Percentiles rank a stretch among this genome's conserved stretches.
phyloP scores from a whole-genome alignment of 2,113 vertebrate genomes.

The Apodemus speciosus region DNA sequence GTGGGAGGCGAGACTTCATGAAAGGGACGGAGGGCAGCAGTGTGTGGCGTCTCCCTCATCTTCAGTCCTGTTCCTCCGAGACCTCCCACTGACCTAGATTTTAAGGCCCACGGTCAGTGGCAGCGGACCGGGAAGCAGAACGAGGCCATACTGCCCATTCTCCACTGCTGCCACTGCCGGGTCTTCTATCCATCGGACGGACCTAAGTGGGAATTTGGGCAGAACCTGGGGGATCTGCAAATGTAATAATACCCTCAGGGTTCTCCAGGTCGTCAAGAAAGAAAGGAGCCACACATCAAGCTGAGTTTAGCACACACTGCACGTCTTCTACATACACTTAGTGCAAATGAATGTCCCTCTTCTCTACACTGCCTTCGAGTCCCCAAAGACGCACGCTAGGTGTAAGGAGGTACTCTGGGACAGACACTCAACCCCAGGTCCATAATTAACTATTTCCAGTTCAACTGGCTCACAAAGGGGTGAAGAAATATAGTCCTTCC shows the following conservation, averaged over 20 bases:
- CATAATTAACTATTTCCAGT: slow-evolving; percentile 43
- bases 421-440: background rate
- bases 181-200: slow-evolving; percentile 10
- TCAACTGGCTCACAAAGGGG: background rate
- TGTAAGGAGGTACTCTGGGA: background rate
- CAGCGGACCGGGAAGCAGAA: slow-evolving; percentile 44
- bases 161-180: background rate
- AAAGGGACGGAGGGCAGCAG: background rate
- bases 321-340: no score
- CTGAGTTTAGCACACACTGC: background rate
- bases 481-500: background rate
- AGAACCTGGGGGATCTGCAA: slow-evolving; percentile 27
- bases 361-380: rapidly evolving
- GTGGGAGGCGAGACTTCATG: background rate
- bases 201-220: background rate
- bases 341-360: background rate
- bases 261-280: background rate
- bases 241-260: slow-evolving; percentile 30
- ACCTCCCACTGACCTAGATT: slow-evolving; percentile 70
- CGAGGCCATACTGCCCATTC: background rate
- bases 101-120: slow-evolving; percentile 53
- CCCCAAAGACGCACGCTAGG: background rate
- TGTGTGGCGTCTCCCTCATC: background rate
- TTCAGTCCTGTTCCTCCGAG: slow-evolving; percentile 24
- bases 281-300: background rate